phyloP scores from a whole-genome alignment of 2,113 vertebrate genomes.

The Tyrannus savana region DNA sequence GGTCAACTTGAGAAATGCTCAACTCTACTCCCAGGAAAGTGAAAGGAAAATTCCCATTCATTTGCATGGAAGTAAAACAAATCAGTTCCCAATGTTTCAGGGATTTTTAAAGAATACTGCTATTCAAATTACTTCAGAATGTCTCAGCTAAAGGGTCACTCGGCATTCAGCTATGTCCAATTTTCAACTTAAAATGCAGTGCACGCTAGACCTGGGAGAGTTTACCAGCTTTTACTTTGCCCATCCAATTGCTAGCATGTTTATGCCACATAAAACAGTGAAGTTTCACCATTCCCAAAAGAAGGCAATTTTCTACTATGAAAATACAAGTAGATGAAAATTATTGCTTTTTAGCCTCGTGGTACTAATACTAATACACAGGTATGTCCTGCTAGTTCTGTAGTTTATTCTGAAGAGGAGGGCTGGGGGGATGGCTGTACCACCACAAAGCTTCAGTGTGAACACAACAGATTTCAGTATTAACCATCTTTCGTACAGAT shows the following conservation, averaged over 20 bases:
- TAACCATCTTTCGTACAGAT: background rate
- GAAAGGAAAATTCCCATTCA: constrained; percentile 53
- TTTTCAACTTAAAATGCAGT: constrained; percentile 28
- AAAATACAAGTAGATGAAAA: background rate
- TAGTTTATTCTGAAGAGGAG: background rate
- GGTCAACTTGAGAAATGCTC: constrained; percentile 27
- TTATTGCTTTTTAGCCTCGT: background rate
- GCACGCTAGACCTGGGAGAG: background rate
- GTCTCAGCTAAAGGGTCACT: background rate
- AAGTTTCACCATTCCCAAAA: background rate
- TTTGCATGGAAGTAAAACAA: constrained; percentile 34
- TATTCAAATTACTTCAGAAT: constrained; percentile 56
- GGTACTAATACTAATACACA: background rate
- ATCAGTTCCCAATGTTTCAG: constrained; percentile 29
- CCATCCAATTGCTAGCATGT: background rate
- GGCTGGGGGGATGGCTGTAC: fast-evolving
- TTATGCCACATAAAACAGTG: background rate
- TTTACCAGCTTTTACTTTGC: background rate
- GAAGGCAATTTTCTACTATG: background rate
- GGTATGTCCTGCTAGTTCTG: background rate
- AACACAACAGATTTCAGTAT: background rate
- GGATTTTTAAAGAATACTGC: constrained; percentile 50
- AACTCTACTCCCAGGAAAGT: background rate
- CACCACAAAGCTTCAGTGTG: background rate
- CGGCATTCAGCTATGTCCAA: background rate